Conservation (phyloP, 2,888 invertebrate genomes). For the Nemurella pictetii region DNA sequence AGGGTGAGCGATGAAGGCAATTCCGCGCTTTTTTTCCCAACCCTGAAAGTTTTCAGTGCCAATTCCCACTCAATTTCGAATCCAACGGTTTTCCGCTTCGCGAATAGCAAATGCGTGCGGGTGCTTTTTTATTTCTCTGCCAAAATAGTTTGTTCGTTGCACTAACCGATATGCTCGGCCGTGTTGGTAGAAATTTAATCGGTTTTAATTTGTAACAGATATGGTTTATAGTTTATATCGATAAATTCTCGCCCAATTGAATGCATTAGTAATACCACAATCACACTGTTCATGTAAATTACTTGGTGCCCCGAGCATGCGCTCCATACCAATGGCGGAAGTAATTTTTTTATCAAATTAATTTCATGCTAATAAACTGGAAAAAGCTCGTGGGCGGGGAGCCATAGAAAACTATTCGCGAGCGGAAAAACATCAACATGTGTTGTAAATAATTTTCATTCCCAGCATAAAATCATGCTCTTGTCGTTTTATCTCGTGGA, state of each 20-base stretch:
- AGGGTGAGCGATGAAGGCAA: neutral
- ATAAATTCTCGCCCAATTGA: neutral
- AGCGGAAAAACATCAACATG: neutral
- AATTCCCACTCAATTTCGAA: neutral
- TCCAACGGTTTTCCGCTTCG: neutral
- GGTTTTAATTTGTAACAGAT: neutral
- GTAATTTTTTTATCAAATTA: neutral
- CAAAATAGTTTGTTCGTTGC: neutral
- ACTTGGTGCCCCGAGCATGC: neutral
- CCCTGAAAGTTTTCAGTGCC: neutral
- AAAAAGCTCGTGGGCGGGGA: neutral
- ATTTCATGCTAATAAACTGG: neutral
- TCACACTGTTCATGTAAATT: neutral
- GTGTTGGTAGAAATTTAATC: neutral
- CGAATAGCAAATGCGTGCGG: neutral
- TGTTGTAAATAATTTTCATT: neutral
- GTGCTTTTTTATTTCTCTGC: neutral
- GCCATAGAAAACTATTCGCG: neutral
- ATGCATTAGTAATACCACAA: neutral
- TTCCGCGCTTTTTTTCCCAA: neutral
- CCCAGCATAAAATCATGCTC: neutral
- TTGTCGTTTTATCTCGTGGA: neutral
- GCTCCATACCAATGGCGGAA: neutral
- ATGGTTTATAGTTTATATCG: neutral
- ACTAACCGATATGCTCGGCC: neutral